Evolutionary conservation across 1,140 invertebrate genomes (phyloP), one percentile per base, ranked within the genome.

Genomic region (Eumeta japonica): DNA sequence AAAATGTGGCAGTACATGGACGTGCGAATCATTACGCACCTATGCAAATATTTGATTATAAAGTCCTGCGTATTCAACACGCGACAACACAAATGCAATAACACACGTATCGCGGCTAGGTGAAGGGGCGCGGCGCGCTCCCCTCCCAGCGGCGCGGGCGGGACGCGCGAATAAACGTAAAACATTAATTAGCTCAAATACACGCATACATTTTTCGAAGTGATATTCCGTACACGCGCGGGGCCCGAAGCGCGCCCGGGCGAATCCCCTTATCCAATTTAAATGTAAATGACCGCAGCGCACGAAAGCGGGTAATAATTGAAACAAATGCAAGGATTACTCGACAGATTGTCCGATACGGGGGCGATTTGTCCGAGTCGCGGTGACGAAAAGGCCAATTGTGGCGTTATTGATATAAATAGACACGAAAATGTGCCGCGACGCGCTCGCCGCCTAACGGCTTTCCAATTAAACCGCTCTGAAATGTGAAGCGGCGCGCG

Each of bases 251-350:
- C n/a, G 27, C 38, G 20, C 13, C 30, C 19, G 50, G 41, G 37
- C 43, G 54, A 55, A 63, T 55, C 48, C 49, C 58, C 50, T 51
- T 57, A 24, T 50, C 44, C 51, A 51, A 58, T 64, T 61, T 58
- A 49, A 60, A 66, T 67, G 55, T 64, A 65, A 59, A 56, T 41
- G 46, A 40, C 44, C 46, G 48, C 58, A 50, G 55, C 63, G 52
- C 45, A 56, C 59, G 58, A 67, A 63, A 52, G 52, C 48, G 51
- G 54, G n/a, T n/a, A 56, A 67, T 74, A 74, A 74, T 74, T 74
- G 70, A 74, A 71, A 74, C 61, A 71, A 74, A 74, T 74, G 70
- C 51, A 50, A 31, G 65, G 62, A 65, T 74, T 74, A 74, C 63
- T 70, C 65, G 55, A 70, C 66, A 67, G 67, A 64, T 74, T 74